Base-by-base conservation (phyloP, 2,888 invertebrate genomes). In the Ennomos quercinarius region DNA sequence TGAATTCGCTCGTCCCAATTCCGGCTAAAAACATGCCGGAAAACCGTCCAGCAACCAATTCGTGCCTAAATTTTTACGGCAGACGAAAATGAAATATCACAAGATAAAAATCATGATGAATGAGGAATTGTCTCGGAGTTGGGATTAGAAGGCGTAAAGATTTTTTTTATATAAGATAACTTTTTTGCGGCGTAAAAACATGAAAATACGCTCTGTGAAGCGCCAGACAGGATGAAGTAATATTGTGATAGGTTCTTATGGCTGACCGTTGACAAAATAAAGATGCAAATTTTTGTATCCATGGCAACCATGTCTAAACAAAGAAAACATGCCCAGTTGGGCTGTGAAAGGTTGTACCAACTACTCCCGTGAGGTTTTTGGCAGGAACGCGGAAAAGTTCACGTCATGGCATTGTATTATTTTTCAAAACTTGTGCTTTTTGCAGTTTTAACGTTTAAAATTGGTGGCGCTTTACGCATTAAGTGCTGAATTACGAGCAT, bases 21-120 rank as follows among this genome's bases (percentile, higher is more conserved):
- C 13, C 8, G 41, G 3, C 9, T 13, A 4, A 10, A 17, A 17
- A 9, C 1, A 6, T 9, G 10, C 6, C 4, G 13, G 41, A 1
- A 17, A 13, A 13, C 12, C 10, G 39, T n/a, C 8, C 1, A n/a
- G 39, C 13, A 37, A 10, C 58, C 58, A 37, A 9, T 51, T 2
- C 47, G 41, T 38, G 49, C 13, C 59, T 42, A 54, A 2, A 43
- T 40, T 42, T 57, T 61, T 57, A 66, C 61, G 54, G 48, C 59
- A 46, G 57, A 63, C 61, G 46, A 65, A 27, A 63, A 67, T 67
- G 67, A 67, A 65, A 65, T 65, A 67, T 61, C 51, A 40, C 50
- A 9, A 50, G 57, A 58, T 61, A 64, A 65, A 67, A 65, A 67
- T 67, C 65, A 67, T 53, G 56, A 45, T 47, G 48, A 39, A 50